Evolutionary conservation across 2,888 invertebrate genomes (phyloP).

Genomic region (Drosophila neutralis): DNA sequence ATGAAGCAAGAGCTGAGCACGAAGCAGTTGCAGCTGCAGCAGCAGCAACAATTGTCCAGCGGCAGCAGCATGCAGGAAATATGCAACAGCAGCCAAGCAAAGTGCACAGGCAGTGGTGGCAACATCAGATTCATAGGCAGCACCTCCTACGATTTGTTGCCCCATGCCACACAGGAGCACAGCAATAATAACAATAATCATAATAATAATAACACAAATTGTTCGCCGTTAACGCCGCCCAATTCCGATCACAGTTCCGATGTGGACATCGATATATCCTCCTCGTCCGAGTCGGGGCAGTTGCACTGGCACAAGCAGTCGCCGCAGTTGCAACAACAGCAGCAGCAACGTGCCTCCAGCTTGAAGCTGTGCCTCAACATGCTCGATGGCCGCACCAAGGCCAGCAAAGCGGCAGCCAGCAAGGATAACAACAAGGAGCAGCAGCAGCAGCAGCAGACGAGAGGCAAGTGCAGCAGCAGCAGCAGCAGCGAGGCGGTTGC

Average conservation of each 20-base stretch:
- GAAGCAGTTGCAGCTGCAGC: constrained; percentile 6
- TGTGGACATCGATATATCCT: constrained; percentile 87
- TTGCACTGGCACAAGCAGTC: constrained; percentile 61
- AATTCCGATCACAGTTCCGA: constrained; percentile 91
- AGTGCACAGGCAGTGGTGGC: constrained; percentile 10
- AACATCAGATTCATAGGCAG: constrained; percentile 83
- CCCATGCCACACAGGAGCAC: constrained; percentile 1
- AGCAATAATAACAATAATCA: background rate
- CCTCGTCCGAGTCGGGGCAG: constrained; percentile 83
- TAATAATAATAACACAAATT: constrained; percentile 71
- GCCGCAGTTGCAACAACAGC: constrained; percentile 44
- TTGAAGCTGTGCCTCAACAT: constrained; percentile 81
- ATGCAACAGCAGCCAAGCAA: constrained; percentile 72
- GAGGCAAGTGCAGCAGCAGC: constrained; percentile 11
- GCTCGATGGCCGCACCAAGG: constrained; percentile 83
- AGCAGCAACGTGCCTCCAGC: constrained; percentile 60
- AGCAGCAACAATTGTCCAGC: constrained; percentile 1
- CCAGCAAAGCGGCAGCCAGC: constrained; percentile 74
- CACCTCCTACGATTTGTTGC: constrained; percentile 65
- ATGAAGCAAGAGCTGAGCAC: constrained; percentile 84
- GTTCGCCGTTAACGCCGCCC: constrained; percentile 88
- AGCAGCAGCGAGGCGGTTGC: constrained; percentile 4
- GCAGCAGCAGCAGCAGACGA: constrained; percentile 47
- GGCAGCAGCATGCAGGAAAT: constrained; percentile 84
- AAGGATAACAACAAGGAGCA: constrained; percentile 55